A percentile compares a stretch with the other conserved stretches of the same genome.
These are phyloP conservation scores for Lophotriccus pileatus DNA, from an alignment of 2,797 vertebrate species.

Conservation along the genomic window DNA sequence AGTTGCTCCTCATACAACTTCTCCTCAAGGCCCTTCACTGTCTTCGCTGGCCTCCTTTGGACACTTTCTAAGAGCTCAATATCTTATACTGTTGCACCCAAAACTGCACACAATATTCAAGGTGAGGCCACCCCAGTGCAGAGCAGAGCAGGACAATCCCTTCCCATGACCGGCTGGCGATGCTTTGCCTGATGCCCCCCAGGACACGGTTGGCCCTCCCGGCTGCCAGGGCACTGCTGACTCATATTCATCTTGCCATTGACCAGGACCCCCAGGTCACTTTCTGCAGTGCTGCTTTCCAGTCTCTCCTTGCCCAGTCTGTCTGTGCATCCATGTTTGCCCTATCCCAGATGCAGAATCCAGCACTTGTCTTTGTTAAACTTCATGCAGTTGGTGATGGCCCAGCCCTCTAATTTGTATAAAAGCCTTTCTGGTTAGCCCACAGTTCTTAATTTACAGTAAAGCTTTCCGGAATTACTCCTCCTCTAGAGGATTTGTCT, in stretches of 20 bases:
- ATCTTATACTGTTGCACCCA: rapidly evolving
- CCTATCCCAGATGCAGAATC: neutral
- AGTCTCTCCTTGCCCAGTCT: rapidly evolving
- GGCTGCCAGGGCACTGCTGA: neutral
- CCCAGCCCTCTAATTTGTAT: neutral
- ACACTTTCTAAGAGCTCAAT: rapidly evolving
- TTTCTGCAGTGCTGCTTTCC: neutral
- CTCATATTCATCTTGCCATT: rapidly evolving
- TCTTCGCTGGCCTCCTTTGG: neutral
- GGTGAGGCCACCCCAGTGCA: rapidly evolving
- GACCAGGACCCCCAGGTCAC: rapidly evolving
- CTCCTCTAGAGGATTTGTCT: neutral
- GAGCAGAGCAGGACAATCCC: neutral
- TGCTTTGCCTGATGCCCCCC: neutral
- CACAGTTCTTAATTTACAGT: neutral
- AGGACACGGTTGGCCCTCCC: too few relatives aligned
- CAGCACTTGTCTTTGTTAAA: neutral
- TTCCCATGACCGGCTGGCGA: rapidly evolving
- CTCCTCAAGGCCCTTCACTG: neutral
- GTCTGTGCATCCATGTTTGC: neutral
- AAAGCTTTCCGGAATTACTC: neutral
- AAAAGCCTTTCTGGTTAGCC: neutral
- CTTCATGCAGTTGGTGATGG: neutral
- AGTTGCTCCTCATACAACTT: rapidly evolving
- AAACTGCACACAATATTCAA: rapidly evolving